Evolutionary conservation across 1,140 invertebrate genomes (phyloP).

Genomic region (Tetraneura akinire): DNA sequence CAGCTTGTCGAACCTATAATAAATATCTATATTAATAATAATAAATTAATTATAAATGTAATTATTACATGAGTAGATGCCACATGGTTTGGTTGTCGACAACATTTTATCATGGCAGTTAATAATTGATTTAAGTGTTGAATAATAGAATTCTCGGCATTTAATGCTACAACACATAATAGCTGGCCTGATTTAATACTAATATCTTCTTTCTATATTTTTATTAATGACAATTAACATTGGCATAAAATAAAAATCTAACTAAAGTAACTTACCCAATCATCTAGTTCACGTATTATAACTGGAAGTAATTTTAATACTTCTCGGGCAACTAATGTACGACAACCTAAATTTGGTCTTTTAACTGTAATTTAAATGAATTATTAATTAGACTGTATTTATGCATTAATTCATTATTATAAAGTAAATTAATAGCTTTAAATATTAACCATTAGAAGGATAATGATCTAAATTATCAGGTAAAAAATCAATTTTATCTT

Average conservation of each 20-base stretch:
- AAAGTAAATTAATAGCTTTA: background rate
- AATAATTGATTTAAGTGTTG: constrained; percentile 68
- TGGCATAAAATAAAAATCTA: too few relatives aligned
- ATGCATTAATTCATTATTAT: background rate
- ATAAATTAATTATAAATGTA: background rate
- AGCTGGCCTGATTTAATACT: constrained; percentile 73
- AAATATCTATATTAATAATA: background rate
- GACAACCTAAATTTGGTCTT: constrained; percentile 64
- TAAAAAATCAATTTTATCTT: constrained; percentile 73
- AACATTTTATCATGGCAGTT: constrained; percentile 61
- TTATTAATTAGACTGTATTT: too few relatives aligned
- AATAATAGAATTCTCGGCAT: constrained; percentile 71
- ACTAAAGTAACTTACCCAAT: constrained; percentile 63
- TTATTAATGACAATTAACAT: background rate
- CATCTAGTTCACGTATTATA: constrained; percentile 68
- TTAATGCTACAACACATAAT: constrained; percentile 69
- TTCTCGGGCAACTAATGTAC: constrained; percentile 70
- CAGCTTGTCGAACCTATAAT: constrained; percentile 62
- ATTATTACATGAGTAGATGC: constrained; percentile 67
- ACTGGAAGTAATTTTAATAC: constrained; percentile 69
- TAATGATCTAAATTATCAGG: constrained; percentile 65
- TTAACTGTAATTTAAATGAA: constrained; percentile 15
- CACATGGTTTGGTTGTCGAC: constrained; percentile 65
- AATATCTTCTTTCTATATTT: constrained; percentile 63
- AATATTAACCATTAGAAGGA: constrained; percentile 61